phyloP scores from a whole-genome alignment of 1,140 invertebrate genomes.

The Trinorchestia longiramus region DNA sequence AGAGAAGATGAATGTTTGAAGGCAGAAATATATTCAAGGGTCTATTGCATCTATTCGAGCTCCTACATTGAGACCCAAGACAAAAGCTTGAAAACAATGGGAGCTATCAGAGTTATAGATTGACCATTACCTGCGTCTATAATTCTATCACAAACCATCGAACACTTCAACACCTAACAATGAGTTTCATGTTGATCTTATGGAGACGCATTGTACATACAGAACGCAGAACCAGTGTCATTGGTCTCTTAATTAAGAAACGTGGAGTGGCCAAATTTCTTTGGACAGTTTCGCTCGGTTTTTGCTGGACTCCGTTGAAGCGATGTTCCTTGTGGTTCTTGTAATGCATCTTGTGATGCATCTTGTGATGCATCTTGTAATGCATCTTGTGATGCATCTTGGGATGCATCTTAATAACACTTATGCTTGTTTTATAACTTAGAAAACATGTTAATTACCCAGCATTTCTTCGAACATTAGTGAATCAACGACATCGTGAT shows the following conservation, averaged over 20 bases:
- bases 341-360: no score
- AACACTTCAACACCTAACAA: neutral
- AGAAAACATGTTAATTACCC: no score
- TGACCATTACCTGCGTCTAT: neutral
- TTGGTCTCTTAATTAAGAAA: neutral
- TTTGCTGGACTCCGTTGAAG: neutral
- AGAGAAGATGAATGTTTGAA: neutral
- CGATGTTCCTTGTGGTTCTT: neutral
- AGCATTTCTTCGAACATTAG: no score
- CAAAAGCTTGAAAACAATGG: neutral
- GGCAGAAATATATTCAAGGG: neutral
- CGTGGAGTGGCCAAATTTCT: neutral
- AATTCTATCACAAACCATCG: neutral
- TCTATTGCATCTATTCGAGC: neutral
- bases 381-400: no score
- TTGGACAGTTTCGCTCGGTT: neutral
- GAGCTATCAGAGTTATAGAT: neutral
- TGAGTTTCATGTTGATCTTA: neutral
- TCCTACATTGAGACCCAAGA: neutral
- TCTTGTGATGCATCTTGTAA: no score
- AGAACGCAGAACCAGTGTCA: neutral
- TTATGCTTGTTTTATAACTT: no score
- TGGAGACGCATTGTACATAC: neutral
- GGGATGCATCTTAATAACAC: no score
- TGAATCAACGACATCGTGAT: no score